Conservation (phyloP, 2,888 invertebrate genomes). For the Branchinecta sandiegonensis region DNA sequence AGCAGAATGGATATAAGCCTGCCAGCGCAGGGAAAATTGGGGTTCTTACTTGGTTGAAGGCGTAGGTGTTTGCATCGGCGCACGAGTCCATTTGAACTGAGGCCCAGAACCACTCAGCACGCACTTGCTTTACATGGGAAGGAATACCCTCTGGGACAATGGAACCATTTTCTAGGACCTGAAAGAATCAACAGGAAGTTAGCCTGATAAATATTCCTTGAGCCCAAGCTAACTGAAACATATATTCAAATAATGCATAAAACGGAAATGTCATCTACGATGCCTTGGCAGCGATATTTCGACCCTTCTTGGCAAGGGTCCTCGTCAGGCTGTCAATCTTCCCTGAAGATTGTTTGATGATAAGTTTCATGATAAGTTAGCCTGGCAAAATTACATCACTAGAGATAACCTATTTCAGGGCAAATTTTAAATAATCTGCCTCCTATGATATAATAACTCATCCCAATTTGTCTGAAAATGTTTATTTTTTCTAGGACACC, state of each 20-base stretch:
- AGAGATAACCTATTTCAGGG: neutral
- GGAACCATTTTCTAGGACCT: conserved; percentile 60
- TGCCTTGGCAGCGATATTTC: too few species aligned
- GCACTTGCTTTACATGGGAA: conserved; percentile 56
- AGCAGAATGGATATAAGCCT: too few species aligned
- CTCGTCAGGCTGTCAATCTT: too few species aligned
- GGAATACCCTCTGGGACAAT: conserved; percentile 50
- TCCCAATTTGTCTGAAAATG: conserved; percentile 39
- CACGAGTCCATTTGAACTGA: conserved; percentile 90
- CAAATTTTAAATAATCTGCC: conserved; percentile 32
- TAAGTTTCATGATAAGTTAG: too few species aligned
- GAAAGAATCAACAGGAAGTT: neutral
- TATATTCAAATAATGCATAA: too few species aligned
- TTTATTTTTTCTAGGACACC: neutral
- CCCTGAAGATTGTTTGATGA: too few species aligned
- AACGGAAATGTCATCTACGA: too few species aligned
- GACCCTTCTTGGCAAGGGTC: too few species aligned
- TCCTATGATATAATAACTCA: conserved; percentile 40
- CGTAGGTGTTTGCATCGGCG: conserved; percentile 76
- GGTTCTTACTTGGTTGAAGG: conserved; percentile 61
- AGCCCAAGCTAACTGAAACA: too few species aligned
- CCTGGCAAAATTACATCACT: too few species aligned
- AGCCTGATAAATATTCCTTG: too few species aligned
- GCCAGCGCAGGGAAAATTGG: conserved; percentile 21
- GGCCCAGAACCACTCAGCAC: conserved; percentile 96